Base-by-base conservation (phyloP, 2,888 invertebrate genomes). In the Piscicola geometra region DNA sequence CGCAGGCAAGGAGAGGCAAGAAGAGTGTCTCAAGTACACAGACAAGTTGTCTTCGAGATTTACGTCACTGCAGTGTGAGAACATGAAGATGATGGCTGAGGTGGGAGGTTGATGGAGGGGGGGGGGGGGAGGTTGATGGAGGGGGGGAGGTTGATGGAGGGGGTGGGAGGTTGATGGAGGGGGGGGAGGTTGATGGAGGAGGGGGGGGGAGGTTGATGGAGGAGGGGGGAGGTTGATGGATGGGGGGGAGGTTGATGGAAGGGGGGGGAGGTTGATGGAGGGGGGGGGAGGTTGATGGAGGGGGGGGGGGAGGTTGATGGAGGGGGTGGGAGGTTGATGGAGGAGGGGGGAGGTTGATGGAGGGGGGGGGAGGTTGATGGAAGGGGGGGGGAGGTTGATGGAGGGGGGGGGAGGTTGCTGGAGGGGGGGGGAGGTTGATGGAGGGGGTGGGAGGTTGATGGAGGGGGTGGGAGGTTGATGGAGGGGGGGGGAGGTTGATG, bases 21-120 rank as follows among this genome's bases (percentile, higher is more conserved):
- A 21, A 25, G 73, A 73, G 30, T 73, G 73, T 36, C 64, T 73
- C 1, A 56, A 64, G 36, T 73, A 64, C 32, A 28, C 64, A 0
- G 64, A 73, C 64, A 73, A 73, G 52, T 35, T 73, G 33, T 33
- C 73, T 1, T 25, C 15, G 9, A 18, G 15, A 1, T 64, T 56
- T 21, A 52, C 73, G 12, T 35, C 64, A 0, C 73, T 73, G 1
- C 73, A 73, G 41, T 47, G 64, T 33, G 73, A 73, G 2, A 73
- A 73, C 64, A 30, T 64, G 25, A 73, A 35, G 33, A 32, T 73
- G 2, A 3, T 0, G n/a, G 32, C 60, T 1, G 73, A 73, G 64
- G 73, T 73, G 18, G 35, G 50, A 3, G 25, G 30, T 52, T 21
- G 1, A n/a, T 67, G 28, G 35, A 35, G 0, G 21, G 33, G 33